Evolutionary conservation across 2,797 vertebrate genomes (phyloP).

Genomic region (Sternotherus odoratus): DNA sequence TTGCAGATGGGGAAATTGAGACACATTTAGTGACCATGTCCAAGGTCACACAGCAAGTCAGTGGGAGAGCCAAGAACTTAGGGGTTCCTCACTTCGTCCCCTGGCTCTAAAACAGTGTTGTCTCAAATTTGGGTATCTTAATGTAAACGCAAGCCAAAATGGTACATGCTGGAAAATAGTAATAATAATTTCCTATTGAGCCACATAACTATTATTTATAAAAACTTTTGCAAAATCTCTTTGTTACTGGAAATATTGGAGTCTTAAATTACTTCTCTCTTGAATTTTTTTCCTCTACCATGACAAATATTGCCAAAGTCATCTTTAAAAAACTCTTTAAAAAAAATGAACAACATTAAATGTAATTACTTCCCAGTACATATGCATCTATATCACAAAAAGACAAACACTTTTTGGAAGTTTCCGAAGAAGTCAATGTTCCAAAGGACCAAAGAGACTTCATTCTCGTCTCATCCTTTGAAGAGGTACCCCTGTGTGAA

Average conservation of each 20-base stretch:
- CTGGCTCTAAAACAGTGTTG: accelerated
- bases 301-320: accelerated
- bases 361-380: not conserved
- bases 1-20: not conserved
- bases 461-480: not conserved
- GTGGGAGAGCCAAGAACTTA: not conserved
- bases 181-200: accelerated
- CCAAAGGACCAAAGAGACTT: not conserved
- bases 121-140: accelerated
- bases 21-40: not conserved
- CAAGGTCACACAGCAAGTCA: not conserved
- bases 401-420: not conserved
- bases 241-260: accelerated
- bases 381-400: not conserved
- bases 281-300: not conserved
- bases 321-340: not conserved
- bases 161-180: accelerated
- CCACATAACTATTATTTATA: accelerated
- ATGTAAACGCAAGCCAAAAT: accelerated
- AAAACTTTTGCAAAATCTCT: not conserved
- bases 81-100: not conserved
- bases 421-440: not conserved
- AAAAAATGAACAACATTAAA: not conserved
- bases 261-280: not conserved
- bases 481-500: not conserved